Evolutionary conservation across 2,888 invertebrate species (phyloP).

Genomic region (Drosophila siamana): DNA sequence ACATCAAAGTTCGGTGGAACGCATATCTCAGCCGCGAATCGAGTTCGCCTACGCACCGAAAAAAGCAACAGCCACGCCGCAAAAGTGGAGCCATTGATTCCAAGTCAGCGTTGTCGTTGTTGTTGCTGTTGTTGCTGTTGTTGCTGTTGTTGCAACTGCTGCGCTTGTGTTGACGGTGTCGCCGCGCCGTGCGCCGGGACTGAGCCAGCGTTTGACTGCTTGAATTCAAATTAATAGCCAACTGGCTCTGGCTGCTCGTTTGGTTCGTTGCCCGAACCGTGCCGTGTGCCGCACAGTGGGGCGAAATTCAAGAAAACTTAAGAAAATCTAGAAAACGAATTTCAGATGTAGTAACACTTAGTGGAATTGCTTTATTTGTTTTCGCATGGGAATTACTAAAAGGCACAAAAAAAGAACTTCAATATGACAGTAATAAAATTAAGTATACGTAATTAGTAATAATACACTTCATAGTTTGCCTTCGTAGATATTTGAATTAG

Average conservation of each 20-base stretch:
- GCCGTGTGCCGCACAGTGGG: constrained; percentile 29
- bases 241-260: constrained; percentile 52
- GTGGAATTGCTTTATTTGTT: no score
- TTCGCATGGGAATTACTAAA: no score
- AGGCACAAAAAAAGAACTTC: no score
- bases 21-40: constrained; percentile 79
- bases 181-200: constrained; percentile 55
- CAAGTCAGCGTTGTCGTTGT: constrained; percentile 60
- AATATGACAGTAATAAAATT: no score
- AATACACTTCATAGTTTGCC: no score
- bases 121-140: constrained; percentile 33
- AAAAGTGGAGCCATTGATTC: constrained; percentile 80
- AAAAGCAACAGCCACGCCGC: constrained; percentile 70
- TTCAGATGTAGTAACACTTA: no score
- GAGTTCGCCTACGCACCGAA: constrained; percentile 77
- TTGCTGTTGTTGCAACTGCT: constrained; percentile 40
- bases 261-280: constrained; percentile 59
- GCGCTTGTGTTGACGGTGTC: constrained; percentile 47
- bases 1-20: constrained; percentile 81
- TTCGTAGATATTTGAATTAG: no score
- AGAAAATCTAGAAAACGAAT: background rate
- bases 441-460: no score
- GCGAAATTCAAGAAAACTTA: background rate
- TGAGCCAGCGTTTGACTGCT: constrained; percentile 76
- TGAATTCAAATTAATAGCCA: constrained; percentile 84